phyloP scores from a whole-genome alignment of 2,888 invertebrate genomes.

The Amblyjoppa proteus region DNA sequence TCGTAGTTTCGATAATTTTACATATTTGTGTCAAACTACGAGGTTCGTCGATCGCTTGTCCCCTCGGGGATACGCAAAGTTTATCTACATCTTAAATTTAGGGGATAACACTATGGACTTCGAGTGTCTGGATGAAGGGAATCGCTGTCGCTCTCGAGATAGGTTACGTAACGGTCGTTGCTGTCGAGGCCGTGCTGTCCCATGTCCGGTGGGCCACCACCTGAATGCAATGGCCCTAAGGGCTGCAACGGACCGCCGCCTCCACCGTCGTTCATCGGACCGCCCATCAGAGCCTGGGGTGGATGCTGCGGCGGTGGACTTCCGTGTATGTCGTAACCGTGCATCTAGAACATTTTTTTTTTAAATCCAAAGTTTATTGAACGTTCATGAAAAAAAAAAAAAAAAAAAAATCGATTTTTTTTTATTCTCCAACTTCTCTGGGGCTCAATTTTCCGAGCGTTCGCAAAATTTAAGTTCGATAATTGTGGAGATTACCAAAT shows the following conservation, averaged over 20 bases:
- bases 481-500: no score
- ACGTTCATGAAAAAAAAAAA: no score
- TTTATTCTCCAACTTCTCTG: no score
- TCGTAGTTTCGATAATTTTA: constrained; percentile 3
- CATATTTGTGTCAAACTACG: not conserved
- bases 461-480: no score
- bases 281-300: constrained; percentile 82
- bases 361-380: not conserved
- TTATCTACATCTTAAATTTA: constrained; percentile 77
- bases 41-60: constrained; percentile 1
- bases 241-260: constrained; percentile 80
- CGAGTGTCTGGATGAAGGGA: constrained; percentile 87
- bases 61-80: constrained; percentile 27
- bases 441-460: no score
- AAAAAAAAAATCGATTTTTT: no score
- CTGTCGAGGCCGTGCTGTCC: constrained; percentile 91
- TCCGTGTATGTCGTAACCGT: constrained; percentile 92
- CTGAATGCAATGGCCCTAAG: constrained; percentile 79
- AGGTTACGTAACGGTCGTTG: constrained; percentile 96
- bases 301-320: constrained; percentile 82
- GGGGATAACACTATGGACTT: constrained; percentile 86
- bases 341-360: constrained; percentile 90
- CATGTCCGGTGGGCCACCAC: constrained; percentile 85
- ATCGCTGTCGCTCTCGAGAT: constrained; percentile 93
- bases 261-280: constrained; percentile 82